Evolutionary conservation across 2,888 invertebrate genomes (phyloP).

Genomic region (Sisyra nigra): DNA sequence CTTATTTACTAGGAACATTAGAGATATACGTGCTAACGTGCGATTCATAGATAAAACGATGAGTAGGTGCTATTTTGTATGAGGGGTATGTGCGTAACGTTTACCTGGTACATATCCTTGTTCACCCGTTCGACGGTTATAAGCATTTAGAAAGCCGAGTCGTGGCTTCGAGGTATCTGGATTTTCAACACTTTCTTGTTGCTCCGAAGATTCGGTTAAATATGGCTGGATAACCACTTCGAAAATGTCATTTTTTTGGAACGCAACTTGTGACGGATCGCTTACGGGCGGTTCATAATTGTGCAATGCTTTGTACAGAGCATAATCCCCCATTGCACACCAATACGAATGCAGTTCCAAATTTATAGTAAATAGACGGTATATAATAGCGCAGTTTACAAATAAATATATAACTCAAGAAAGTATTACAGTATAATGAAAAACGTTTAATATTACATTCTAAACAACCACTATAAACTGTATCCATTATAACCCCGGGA

Average conservation of each 20-base stretch:
- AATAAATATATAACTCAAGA: too few relatives aligned
- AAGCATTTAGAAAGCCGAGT: constrained; percentile 26
- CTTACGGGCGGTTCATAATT: constrained; percentile 21
- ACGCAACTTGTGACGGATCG: constrained; percentile 20
- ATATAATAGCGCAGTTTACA: too few relatives aligned
- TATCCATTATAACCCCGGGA: too few relatives aligned
- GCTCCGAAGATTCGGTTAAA: not conserved
- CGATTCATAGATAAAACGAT: too few relatives aligned
- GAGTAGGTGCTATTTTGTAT: too few relatives aligned
- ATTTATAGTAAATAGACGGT: too few relatives aligned
- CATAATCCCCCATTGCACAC: constrained; percentile 25
- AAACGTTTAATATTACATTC: too few relatives aligned
- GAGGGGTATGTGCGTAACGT: too few relatives aligned
- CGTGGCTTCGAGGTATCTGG: constrained; percentile 19
- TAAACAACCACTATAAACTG: too few relatives aligned
- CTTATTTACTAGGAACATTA: too few relatives aligned
- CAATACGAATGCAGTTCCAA: not conserved
- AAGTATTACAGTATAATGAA: too few relatives aligned
- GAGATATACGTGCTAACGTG: too few relatives aligned
- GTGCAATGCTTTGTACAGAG: constrained; percentile 26
- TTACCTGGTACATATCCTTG: constrained; percentile 28
- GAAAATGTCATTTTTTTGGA: constrained; percentile 28
- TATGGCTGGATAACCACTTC: constrained; percentile 22
- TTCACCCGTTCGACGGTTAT: constrained; percentile 25
- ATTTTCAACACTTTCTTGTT: not conserved